These are phyloP conservation scores for Cyclina sinensis DNA, from an alignment of 1,140 invertebrate genomes.

Conservation along the genomic window DNA sequence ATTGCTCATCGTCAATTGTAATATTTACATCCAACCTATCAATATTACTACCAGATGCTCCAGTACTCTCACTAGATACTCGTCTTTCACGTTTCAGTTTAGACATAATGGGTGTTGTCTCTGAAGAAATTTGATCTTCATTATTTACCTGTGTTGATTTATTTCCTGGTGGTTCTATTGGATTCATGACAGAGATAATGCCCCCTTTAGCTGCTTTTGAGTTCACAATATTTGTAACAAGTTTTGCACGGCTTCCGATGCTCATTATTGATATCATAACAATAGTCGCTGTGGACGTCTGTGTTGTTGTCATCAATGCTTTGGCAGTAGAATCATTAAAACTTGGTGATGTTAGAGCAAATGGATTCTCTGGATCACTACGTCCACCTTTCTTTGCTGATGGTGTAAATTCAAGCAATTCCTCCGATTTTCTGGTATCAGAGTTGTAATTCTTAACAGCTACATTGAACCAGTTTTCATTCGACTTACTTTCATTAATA, in stretches of 20 bases:
- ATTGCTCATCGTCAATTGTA: conserved; percentile 82
- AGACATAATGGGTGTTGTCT: conserved; percentile 63
- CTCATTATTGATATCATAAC: conserved; percentile 82
- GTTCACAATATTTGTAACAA: conserved; percentile 56
- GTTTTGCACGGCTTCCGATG: conserved; percentile 58
- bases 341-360: conserved; percentile 79
- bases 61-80: conserved; percentile 24
- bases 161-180: not conserved
- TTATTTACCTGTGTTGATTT: conserved; percentile 39
- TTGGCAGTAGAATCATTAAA: conserved; percentile 79
- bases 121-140: conserved; percentile 11
- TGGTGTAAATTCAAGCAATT: not conserved
- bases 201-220: conserved; percentile 60
- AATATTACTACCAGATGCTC: conserved; percentile 67
- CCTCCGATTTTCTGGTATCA: not conserved
- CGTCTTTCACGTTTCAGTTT: conserved; percentile 53
- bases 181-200: conserved; percentile 51
- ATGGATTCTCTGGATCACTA: conserved; percentile 68
- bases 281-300: conserved; percentile 78
- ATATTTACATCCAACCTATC: conserved; percentile 80
- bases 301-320: conserved; percentile 81
- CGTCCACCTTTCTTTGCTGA: conserved; percentile 60
- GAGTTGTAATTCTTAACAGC: not conserved
- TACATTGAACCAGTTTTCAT: not conserved
- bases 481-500: not conserved